These are phyloP conservation scores for Drosophila bocki DNA, from an alignment of 1,140 invertebrate species.

Conservation along the genomic window DNA sequence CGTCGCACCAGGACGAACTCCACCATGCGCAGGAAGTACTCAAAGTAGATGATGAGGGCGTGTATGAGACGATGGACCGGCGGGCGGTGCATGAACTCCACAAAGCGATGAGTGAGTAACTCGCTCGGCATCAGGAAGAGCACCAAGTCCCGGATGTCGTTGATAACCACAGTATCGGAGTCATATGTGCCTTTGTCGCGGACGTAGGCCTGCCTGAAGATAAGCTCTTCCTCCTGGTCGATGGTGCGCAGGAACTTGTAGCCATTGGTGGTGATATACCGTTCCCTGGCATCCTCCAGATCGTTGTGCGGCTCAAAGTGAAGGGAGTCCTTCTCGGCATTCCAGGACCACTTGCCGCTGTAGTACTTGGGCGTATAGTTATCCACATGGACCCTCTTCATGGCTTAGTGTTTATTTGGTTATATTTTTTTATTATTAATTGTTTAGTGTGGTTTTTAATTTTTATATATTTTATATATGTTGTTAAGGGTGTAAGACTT, in stretches of 20 bases:
- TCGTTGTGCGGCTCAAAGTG: conserved; percentile 62
- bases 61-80: conserved; percentile 66
- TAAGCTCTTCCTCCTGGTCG: conserved; percentile 75
- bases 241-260: conserved; percentile 62
- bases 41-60: conserved; percentile 79
- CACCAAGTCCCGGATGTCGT: conserved; percentile 73
- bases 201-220: conserved; percentile 68
- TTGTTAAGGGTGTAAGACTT: background rate
- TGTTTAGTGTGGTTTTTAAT: background rate
- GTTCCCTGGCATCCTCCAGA: conserved; percentile 43
- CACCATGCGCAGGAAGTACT: conserved; percentile 75
- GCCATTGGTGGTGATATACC: conserved; percentile 63
- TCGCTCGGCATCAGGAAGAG: conserved; percentile 73
- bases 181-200: conserved; percentile 51
- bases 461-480: background rate
- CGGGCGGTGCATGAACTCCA: conserved; percentile 69
- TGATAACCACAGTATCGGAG: conserved; percentile 66
- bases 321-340: conserved; percentile 50
- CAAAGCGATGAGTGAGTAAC: conserved; percentile 56
- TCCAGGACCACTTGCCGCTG: conserved; percentile 76
- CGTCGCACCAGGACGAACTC: conserved; percentile 76
- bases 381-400: conserved; percentile 62
- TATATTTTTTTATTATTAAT: background rate
- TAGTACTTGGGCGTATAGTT: conserved; percentile 63
- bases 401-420: conserved; percentile 5